Evolutionary conservation across 2,888 invertebrate genomes (phyloP).

Genomic region (Drosophila emarginata): DNA sequence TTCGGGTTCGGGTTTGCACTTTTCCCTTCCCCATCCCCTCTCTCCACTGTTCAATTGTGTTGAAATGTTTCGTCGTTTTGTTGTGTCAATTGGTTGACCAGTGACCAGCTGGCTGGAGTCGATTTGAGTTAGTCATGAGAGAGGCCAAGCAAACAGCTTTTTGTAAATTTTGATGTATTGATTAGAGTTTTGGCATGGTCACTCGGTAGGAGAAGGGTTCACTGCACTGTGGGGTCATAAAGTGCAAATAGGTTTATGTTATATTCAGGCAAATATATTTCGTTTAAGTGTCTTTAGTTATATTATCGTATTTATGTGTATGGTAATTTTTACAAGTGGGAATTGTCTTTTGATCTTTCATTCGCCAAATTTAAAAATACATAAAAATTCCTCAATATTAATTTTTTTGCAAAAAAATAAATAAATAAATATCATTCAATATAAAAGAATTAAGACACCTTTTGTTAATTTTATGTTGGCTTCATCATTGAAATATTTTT

Average conservation of each 20-base stretch:
- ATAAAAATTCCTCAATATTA: too few relatives aligned
- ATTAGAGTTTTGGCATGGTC: slow-evolving; percentile 24
- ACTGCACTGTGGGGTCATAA: background rate
- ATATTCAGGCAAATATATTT: background rate
- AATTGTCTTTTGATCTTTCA: too few relatives aligned
- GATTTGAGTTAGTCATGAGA: slow-evolving; percentile 37
- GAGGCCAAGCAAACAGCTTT: background rate
- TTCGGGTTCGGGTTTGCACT: background rate
- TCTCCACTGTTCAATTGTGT: slow-evolving; percentile 33
- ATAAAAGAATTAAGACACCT: too few relatives aligned
- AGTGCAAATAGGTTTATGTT: slow-evolving; percentile 2
- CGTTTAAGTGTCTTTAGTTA: too few relatives aligned
- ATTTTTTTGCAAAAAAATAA: too few relatives aligned
- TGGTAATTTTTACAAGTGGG: too few relatives aligned
- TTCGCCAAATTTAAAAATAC: too few relatives aligned
- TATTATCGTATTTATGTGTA: too few relatives aligned
- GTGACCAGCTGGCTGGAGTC: slow-evolving; percentile 33
- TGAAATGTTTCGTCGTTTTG: slow-evolving; percentile 57
- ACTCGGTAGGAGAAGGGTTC: background rate
- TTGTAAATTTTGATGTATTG: slow-evolving; percentile 45
- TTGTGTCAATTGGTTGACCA: slow-evolving; percentile 57
- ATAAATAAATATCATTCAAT: too few relatives aligned
- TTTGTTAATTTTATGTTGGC: too few relatives aligned
- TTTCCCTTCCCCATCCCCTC: background rate
- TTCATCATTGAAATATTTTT: too few relatives aligned